Conservation (phyloP, 2,888 invertebrate species). For the Thalpophila matura region DNA sequence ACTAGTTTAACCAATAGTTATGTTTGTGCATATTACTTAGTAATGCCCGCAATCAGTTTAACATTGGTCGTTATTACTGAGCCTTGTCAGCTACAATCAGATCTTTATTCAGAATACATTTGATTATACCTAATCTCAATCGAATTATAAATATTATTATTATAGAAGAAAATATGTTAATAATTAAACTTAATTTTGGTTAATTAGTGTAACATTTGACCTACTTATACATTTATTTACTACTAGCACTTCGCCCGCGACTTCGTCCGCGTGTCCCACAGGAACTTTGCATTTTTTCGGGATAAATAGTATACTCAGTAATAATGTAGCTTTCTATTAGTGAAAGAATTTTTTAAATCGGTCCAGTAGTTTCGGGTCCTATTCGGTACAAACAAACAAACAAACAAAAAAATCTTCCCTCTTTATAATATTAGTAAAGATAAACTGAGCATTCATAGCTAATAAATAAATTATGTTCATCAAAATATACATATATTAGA, state of each 20-base stretch:
- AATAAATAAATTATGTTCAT: constrained; percentile 50
- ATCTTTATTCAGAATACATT: constrained; percentile 52
- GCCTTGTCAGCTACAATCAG: constrained; percentile 46
- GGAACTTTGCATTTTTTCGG: too few relatives aligned
- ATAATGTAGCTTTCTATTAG: too few relatives aligned
- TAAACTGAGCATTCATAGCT: constrained; percentile 54
- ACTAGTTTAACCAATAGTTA: constrained; percentile 27
- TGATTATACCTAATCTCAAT: constrained; percentile 59
- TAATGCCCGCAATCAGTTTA: constrained; percentile 66
- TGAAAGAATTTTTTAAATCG: too few relatives aligned
- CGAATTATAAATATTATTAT: constrained; percentile 22
- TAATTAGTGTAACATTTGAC: constrained; percentile 45
- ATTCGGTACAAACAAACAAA: too few relatives aligned
- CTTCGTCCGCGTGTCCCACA: too few relatives aligned
- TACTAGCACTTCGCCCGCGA: too few relatives aligned
- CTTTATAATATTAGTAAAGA: too few relatives aligned
- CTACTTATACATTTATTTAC: constrained; percentile 49
- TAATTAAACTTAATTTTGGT: constrained; percentile 35
- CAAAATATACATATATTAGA: constrained; percentile 40
- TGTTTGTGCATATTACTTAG: constrained; percentile 62
- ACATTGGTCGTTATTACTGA: constrained; percentile 63
- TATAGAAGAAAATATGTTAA: constrained; percentile 11
- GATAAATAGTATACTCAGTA: too few relatives aligned
- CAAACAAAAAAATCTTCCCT: too few relatives aligned
- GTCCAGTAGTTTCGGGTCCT: too few relatives aligned